These are phyloP conservation scores for Leistus spinibarbis DNA, from an alignment of 2,888 invertebrate species.

Conservation along the genomic window DNA sequence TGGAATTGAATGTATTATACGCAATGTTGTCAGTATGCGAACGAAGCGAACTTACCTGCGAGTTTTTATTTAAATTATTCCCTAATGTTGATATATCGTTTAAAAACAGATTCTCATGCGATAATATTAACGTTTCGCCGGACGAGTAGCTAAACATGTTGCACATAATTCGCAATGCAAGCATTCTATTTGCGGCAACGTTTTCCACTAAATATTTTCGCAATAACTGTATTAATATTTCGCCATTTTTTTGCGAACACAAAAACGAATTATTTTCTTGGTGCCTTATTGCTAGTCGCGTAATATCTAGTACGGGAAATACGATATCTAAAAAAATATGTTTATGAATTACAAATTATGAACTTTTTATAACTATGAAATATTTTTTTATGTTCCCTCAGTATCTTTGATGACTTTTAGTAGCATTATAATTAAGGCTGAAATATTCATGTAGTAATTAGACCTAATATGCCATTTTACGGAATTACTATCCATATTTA, in stretches of 20 bases:
- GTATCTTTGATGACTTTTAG: too few relatives aligned
- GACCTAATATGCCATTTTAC: too few relatives aligned
- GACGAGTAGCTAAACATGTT: conserved; percentile 78
- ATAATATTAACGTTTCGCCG: conserved; percentile 68
- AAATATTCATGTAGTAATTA: too few relatives aligned
- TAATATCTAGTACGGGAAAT: conserved; percentile 88
- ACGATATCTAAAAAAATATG: conserved; percentile 66
- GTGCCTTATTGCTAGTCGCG: conserved; percentile 77
- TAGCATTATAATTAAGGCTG: too few relatives aligned
- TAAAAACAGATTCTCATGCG: conserved; percentile 63
- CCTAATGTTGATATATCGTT: conserved; percentile 61
- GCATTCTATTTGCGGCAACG: conserved; percentile 71
- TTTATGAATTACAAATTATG: conserved; percentile 12
- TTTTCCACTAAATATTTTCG: conserved; percentile 48
- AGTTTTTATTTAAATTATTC: conserved; percentile 64
- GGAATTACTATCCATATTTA: too few relatives aligned
- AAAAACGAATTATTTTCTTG: conserved; percentile 63
- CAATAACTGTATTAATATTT: conserved; percentile 49
- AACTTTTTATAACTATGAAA: not conserved
- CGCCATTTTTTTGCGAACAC: conserved; percentile 55
- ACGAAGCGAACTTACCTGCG: conserved; percentile 61
- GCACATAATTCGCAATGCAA: conserved; percentile 77
- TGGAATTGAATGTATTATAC: conserved; percentile 54
- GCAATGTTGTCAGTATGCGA: not conserved
- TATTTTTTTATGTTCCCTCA: too few relatives aligned